phyloP scores from a whole-genome alignment of 2,888 invertebrate genomes.

The Neria commutata region DNA sequence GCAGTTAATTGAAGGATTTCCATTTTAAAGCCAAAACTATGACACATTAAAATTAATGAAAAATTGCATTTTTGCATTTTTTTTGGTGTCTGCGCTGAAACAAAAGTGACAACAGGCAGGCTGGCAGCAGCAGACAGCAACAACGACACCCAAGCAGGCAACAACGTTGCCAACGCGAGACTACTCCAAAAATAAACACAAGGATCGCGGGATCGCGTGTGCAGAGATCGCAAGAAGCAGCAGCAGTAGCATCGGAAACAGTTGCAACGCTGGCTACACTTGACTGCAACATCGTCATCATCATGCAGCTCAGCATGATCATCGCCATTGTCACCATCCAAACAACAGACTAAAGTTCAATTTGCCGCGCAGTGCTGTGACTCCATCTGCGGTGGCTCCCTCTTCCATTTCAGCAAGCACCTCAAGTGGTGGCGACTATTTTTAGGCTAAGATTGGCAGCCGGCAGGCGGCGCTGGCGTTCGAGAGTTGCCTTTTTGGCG shows the following conservation, averaged over 20 bases:
- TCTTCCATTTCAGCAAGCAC: neutral
- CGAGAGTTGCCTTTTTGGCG: neutral
- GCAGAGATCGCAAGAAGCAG: slow-evolving; percentile 38
- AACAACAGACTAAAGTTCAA: slow-evolving; percentile 28
- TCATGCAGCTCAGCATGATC: neutral
- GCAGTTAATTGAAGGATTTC: neutral
- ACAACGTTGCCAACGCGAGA: slow-evolving; percentile 10
- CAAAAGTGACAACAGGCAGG: neutral
- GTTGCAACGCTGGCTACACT: slow-evolving; percentile 25
- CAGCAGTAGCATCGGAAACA: slow-evolving; percentile 23
- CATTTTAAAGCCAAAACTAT: neutral
- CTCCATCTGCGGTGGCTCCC: slow-evolving; percentile 4
- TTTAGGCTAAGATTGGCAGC: slow-evolving; percentile 22
- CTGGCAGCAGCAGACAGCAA: neutral
- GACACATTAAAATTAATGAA: neutral
- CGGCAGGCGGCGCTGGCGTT: slow-evolving; percentile 22
- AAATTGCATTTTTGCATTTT: neutral
- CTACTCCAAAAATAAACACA: slow-evolving; percentile 26
- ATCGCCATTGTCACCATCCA: neutral
- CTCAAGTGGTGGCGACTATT: slow-evolving; percentile 14
- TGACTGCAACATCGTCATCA: neutral
- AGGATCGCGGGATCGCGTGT: slow-evolving; percentile 42
- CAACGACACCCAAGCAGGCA: slow-evolving; percentile 30
- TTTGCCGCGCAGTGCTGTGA: neutral
- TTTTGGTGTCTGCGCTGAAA: neutral